phyloP scores from a whole-genome alignment of 2,888 invertebrate genomes.

The Hanleya hanleyi region DNA sequence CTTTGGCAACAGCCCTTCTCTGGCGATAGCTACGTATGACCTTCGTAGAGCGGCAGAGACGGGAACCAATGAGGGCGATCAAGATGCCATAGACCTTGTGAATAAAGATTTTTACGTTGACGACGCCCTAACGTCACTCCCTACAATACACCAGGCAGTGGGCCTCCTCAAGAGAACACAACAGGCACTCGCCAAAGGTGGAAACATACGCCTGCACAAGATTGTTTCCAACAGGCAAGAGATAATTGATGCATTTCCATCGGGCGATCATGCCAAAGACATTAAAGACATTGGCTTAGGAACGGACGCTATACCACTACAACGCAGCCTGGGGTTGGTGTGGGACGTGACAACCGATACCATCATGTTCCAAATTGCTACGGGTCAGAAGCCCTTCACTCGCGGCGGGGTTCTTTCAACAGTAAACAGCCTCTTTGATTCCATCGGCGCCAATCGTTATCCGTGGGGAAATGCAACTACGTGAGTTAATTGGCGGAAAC shows the following conservation, averaged over 20 bases:
- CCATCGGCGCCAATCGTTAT: too few relatives aligned
- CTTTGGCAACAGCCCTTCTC: constrained; percentile 25
- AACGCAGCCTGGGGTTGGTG: background rate
- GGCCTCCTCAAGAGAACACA: constrained; percentile 18
- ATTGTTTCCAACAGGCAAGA: constrained; percentile 16
- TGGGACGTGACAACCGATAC: too few relatives aligned
- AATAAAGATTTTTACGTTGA: constrained; percentile 26
- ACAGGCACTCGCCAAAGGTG: background rate
- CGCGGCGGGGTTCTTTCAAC: too few relatives aligned
- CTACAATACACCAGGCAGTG: background rate
- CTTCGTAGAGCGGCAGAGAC: constrained; percentile 10
- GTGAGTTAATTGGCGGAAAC: too few relatives aligned
- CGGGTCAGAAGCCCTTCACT: too few relatives aligned
- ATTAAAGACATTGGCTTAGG: constrained; percentile 10
- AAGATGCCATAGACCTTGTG: constrained; percentile 16
- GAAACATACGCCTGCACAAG: constrained; percentile 20
- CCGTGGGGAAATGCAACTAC: too few relatives aligned
- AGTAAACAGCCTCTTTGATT: too few relatives aligned
- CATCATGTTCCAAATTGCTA: too few relatives aligned
- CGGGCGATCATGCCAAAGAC: constrained; percentile 9
- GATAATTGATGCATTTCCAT: constrained; percentile 20
- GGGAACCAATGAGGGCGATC: background rate
- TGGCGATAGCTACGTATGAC: constrained; percentile 19
- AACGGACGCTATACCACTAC: too few relatives aligned
- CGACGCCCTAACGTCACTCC: constrained; percentile 17